Evolutionary conservation across 2,113 vertebrate species (phyloP), one percentile per base, ranked within the genome.

Genomic region (Tragelaphus imberbis): DNA sequence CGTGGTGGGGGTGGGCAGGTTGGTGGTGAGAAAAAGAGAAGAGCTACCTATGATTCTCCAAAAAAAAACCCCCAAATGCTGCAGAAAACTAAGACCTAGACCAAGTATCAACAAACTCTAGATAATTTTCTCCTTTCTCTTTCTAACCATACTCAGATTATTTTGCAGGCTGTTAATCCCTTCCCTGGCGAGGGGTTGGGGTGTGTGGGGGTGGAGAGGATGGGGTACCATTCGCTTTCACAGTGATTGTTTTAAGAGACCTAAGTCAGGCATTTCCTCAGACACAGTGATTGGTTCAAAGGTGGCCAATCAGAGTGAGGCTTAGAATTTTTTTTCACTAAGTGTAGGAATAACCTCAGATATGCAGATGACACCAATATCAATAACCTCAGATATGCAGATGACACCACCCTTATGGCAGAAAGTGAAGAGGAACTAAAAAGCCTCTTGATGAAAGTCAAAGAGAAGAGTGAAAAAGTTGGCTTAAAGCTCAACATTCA

Each of bases 1-100:
- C 6, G 2, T 59, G 2, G 51, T 15, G 28, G 6, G 13, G 6
- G 25, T 0, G 4, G 17, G 5, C 1, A 44, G 44, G 44, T 44
- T 44, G 44, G 2, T 2, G 49, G 12, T 88, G 56, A 71, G 53
- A 40, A 40, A 51, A 90, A 65, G 8, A 49, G 21, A 95, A 55
- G 16, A 81, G 23, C 84, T 30, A 30, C 4, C 28, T 87, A 13
- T 81, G 65, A 65, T 59, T 82, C 44, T 47, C 36, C 59, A 30
- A 63, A 61, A 61, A 61, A 13, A 1, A 0, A 5, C 44, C 59
- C 59, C 13, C 59, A 30, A 75, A 85, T 56, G 13, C 36, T 85
- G 21, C 33, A 53, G 85, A 82, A 94, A 88, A 75, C 25, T 7
- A 51, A 63, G 28, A 58, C 30, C 28, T 65, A 53, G 47, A 59